A percentile compares a stretch with the other conserved stretches of the same genome.
Conservation (phyloP, 2,797 vertebrate genomes). For the Pseudopleuronectes americanus region DNA sequence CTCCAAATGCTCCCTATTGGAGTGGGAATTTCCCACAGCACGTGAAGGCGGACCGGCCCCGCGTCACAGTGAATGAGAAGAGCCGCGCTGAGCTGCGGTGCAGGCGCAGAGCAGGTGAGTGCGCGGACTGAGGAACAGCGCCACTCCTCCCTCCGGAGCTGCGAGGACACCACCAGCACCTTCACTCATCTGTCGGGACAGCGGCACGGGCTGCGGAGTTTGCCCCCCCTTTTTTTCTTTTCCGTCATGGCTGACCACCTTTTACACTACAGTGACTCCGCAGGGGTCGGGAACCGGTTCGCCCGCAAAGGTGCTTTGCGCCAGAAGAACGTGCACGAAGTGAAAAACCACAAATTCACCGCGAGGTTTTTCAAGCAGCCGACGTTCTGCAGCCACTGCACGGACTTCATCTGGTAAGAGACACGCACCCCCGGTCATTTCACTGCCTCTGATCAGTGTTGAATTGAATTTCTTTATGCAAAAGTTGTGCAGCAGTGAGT, state of each 20-base stretch:
- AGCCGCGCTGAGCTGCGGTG: conserved; percentile 71
- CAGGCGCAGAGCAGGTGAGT: conserved; percentile 53
- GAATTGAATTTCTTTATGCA: too few relatives aligned
- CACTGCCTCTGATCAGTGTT: neutral
- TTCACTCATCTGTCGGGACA: conserved; percentile 30
- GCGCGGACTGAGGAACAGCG: conserved; percentile 49
- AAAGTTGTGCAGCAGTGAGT: too few relatives aligned
- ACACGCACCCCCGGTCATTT: neutral
- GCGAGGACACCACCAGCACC: conserved; percentile 10
- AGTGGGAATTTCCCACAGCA: conserved; percentile 32
- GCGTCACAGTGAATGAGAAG: conserved; percentile 82
- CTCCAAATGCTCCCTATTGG: too few relatives aligned
- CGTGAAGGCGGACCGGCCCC: conserved; percentile 47
- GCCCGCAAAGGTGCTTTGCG: conserved; percentile 94
- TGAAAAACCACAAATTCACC: conserved; percentile 94
- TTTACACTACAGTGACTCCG: conserved; percentile 88
- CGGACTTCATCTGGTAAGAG: conserved; percentile 95
- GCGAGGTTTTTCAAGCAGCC: conserved; percentile 95
- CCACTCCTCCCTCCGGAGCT: conserved; percentile 17
- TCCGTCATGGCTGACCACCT: conserved; percentile 92
- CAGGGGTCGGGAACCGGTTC: conserved; percentile 86
- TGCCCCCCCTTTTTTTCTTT: conserved; percentile 2
- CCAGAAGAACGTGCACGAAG: conserved; percentile 96
- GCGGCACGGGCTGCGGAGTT: conserved; percentile 35
- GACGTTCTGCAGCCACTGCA: conserved; percentile 95